Base-by-base conservation (phyloP, 2,888 invertebrate genomes). In the Yponomeuta plumbellus region DNA sequence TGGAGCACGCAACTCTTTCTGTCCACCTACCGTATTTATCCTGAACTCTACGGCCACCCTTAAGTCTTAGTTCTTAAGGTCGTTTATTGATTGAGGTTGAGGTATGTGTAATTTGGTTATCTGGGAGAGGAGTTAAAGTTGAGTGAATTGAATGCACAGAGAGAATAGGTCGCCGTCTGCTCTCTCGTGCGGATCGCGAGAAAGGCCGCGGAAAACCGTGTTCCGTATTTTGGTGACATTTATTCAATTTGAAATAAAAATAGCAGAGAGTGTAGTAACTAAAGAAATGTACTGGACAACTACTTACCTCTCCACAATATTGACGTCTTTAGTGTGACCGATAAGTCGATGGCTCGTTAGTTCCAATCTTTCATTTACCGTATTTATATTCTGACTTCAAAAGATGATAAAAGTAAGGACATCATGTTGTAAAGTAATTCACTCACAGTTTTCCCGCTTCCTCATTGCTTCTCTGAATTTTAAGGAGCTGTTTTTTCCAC, bases 1-100 rank as follows among this genome's bases (percentile, higher is more conserved):
- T 56, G 67, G 62, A 66, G 70, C 75, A 76, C 76, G 78, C 78
- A 73, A 77, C 72, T 69, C 75, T 74, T 72, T 72, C 74, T 71
- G 44, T 11, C 23, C 23, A 65, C 56, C 26, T 17, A 40, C 40
- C 40, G 40, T 22, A 17, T 44, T 40, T 22, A 44, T 22, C 40
- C 20, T 22, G 6, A 3, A 11, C 21, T 17, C 11, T 5, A 21
- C 21, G 6, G 22, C 13, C 1, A 44, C 40, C 23, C 40, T 22
- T 44, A 44, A 11, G 13, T 22, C 13, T 21, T 44, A 44, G 21
- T 0, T 1, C 59, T 22, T 63, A 63, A 20, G 6, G 63, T 20
- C 40, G 10, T 20, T n/a, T 44, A 22, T 40, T 21, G 13, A 40
- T 22, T 44, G 26, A 11, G 0, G 26, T 10, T 21, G 17, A 52